Percentiles rank a stretch among this genome's conserved stretches.
phyloP scores from a whole-genome alignment of 2,888 invertebrate species.

The Diplolepis rosae region DNA sequence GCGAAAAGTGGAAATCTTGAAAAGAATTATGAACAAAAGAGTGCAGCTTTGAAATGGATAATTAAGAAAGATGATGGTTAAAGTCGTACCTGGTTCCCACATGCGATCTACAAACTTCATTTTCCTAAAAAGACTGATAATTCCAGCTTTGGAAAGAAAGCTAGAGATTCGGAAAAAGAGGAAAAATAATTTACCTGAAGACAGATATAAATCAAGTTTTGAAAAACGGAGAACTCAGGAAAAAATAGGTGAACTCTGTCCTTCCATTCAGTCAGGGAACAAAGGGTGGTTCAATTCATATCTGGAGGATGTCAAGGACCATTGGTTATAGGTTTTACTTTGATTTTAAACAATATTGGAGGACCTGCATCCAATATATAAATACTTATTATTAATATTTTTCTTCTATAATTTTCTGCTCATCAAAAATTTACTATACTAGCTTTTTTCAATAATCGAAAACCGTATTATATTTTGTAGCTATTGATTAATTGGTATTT shows the following conservation, averaged over 20 bases:
- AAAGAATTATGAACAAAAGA: background rate
- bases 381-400: background rate
- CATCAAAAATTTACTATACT: background rate
- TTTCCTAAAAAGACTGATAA: background rate
- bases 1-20: background rate
- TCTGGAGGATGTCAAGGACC: background rate
- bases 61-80: slow-evolving; percentile 27
- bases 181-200: background rate
- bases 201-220: background rate
- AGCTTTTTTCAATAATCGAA: background rate
- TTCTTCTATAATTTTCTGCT: background rate
- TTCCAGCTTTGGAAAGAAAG: background rate
- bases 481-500: background rate
- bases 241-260: background rate
- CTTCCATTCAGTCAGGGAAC: background rate
- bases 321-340: background rate
- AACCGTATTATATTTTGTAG: background rate
- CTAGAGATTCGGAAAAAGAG: slow-evolving; percentile 4
- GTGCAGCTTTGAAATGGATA: background rate
- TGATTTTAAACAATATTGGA: background rate
- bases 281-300: background rate
- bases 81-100: slow-evolving; percentile 60
- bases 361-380: background rate
- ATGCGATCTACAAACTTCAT: slow-evolving; percentile 34
- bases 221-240: background rate